phyloP scores from a whole-genome alignment of 1,140 invertebrate genomes.

The Macrotrachela quadricornifera region DNA sequence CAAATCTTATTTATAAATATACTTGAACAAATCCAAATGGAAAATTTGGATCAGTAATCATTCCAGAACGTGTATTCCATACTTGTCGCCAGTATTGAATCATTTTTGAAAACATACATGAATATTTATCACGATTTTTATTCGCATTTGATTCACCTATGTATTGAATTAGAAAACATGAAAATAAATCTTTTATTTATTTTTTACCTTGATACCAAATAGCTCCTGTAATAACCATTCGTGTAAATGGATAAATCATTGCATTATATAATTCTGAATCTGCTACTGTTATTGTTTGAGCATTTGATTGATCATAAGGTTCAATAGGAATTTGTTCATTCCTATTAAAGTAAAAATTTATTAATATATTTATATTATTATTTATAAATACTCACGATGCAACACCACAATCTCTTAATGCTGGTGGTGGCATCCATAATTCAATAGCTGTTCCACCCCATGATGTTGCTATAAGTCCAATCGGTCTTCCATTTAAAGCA shows the following conservation, averaged over 20 bases:
- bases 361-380: neutral
- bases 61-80: conserved; percentile 10
- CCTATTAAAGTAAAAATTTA: neutral
- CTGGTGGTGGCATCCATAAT: conserved; percentile 19
- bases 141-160: conserved; percentile 13
- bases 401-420: conserved; percentile 15
- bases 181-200: too few species aligned
- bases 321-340: neutral
- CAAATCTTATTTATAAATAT: too few species aligned
- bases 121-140: conserved; percentile 12
- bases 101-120: conserved; percentile 20
- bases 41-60: conserved; percentile 14
- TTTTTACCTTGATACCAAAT: conserved; percentile 20
- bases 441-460: conserved; percentile 23
- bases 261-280: conserved; percentile 18
- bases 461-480: conserved; percentile 18
- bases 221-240: conserved; percentile 18
- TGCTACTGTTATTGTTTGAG: neutral
- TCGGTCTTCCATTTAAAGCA: conserved; percentile 7
- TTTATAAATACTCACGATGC: neutral
- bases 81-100: conserved; percentile 18
- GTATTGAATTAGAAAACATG: too few species aligned
- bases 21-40: conserved; percentile 26
- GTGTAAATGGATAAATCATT: conserved; percentile 19
- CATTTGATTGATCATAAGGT: neutral